A percentile compares a stretch with the other conserved stretches of the same genome.
These are phyloP conservation scores for Sitodiplosis mosellana DNA, from an alignment of 1,140 invertebrate genomes.

Conservation along the genomic window DNA sequence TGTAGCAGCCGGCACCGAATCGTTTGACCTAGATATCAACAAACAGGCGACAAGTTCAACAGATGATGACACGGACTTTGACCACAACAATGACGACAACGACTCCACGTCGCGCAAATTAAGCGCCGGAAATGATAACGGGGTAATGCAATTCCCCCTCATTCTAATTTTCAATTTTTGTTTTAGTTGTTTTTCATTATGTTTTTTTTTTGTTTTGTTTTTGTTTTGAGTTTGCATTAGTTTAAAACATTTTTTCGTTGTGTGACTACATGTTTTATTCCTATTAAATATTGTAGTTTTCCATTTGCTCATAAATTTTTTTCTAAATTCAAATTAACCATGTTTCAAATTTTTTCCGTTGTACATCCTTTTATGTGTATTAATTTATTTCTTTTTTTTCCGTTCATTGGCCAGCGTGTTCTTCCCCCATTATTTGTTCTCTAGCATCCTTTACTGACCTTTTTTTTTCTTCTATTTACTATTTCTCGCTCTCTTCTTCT, in stretches of 20 bases:
- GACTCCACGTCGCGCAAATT: neutral
- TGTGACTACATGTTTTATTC: neutral
- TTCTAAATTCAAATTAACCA: neutral
- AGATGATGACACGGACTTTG: neutral
- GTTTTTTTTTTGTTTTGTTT: neutral
- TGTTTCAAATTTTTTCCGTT: neutral
- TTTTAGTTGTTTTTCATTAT: neutral
- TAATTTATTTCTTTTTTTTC: neutral
- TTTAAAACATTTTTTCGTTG: neutral
- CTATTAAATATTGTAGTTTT: neutral
- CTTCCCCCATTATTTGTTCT: neutral
- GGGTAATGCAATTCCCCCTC: slow-evolving; percentile 1
- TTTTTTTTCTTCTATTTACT: too few relatives aligned
- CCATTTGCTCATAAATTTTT: neutral
- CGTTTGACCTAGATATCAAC: slow-evolving; percentile 29
- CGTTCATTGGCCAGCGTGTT: neutral
- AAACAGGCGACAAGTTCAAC: neutral
- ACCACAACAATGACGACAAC: neutral
- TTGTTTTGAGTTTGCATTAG: neutral
- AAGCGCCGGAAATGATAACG: slow-evolving; percentile 1
- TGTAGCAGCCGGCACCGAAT: slow-evolving; percentile 56
- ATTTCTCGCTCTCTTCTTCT: too few relatives aligned
- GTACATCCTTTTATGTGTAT: too few relatives aligned
- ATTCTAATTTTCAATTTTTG: neutral
- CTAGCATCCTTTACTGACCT: too few relatives aligned